Percentiles rank a stretch among this genome's conserved stretches.
Evolutionary conservation across 2,888 invertebrate genomes (phyloP).

Genomic region (Neoaliturus tenellus): DNA sequence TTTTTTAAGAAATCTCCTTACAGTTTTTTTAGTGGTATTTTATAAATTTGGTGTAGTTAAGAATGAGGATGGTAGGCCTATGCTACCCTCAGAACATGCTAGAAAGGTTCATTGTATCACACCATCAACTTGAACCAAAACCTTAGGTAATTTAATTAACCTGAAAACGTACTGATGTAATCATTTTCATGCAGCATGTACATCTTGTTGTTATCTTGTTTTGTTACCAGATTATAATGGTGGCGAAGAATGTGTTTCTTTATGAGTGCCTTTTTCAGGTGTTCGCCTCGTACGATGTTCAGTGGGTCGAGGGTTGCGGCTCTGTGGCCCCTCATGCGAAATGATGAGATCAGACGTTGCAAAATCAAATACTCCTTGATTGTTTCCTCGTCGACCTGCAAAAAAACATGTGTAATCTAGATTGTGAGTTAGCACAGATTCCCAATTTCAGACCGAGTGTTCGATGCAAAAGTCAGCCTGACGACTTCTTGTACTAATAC

Average conservation of each 20-base stretch:
- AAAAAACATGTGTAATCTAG: background rate
- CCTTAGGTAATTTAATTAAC: too few relatives aligned
- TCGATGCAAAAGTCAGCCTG: background rate
- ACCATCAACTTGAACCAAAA: too few relatives aligned
- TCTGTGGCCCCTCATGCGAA: conserved; percentile 88
- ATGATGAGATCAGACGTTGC: conserved; percentile 55
- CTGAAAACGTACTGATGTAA: conserved; percentile 71
- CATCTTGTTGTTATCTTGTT: conserved; percentile 76
- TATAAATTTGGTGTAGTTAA: too few relatives aligned
- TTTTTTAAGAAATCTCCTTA: too few relatives aligned
- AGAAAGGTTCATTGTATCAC: too few relatives aligned
- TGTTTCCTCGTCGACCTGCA: background rate
- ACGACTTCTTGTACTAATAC: background rate
- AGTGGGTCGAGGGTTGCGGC: conserved; percentile 90
- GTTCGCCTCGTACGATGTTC: conserved; percentile 74
- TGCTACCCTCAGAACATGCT: too few relatives aligned
- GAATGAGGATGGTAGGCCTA: too few relatives aligned
- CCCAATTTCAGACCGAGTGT: background rate
- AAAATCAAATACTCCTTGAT: conserved; percentile 51
- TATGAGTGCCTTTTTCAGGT: conserved; percentile 70
- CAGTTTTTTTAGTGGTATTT: too few relatives aligned
- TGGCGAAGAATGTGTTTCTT: conserved; percentile 67
- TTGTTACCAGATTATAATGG: conserved; percentile 69
- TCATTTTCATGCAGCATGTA: conserved; percentile 83
- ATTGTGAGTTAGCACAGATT: background rate